Percentiles rank a stretch among this genome's conserved stretches.
These are phyloP conservation scores for Pantherophis guttatus DNA, from an alignment of 2,113 vertebrate species.

Conservation along the genomic window DNA sequence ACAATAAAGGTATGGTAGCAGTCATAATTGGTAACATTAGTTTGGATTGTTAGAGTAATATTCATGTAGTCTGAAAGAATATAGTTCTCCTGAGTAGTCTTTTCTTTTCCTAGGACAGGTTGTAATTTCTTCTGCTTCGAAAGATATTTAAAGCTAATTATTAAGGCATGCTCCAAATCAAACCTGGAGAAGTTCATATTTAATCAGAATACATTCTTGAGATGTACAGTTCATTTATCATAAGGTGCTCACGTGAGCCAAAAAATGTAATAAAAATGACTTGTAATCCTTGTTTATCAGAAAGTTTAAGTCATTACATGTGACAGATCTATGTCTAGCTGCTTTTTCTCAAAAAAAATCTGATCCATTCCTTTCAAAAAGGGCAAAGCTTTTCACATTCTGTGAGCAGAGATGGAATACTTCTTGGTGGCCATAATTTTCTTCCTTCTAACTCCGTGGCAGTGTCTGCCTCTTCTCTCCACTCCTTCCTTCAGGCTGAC, in stretches of 20 bases:
- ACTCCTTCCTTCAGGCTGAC: not conserved
- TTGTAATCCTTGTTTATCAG: not conserved
- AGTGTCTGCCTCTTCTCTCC: not conserved
- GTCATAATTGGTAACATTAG: constrained; percentile 59
- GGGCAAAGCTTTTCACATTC: not conserved
- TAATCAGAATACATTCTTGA: fast-evolving
- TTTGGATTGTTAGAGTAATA: constrained; percentile 59
- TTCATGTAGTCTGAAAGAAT: constrained; percentile 54
- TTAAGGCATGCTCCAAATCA: not conserved
- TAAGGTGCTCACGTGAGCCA: not conserved
- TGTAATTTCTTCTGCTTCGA: constrained; percentile 24
- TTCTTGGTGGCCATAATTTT: not conserved
- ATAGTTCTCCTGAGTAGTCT: constrained; percentile 44
- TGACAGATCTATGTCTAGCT: not conserved
- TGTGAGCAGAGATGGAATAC: not conserved
- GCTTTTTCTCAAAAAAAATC: not conserved
- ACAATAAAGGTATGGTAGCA: constrained; percentile 51
- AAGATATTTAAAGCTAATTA: constrained; percentile 23
- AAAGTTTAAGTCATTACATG: not conserved
- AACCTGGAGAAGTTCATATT: not conserved
- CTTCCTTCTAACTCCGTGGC: not conserved
- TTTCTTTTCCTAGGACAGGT: constrained; percentile 15
- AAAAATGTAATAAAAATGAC: not conserved
- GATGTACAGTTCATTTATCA: fast-evolving
- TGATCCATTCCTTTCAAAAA: not conserved